Conservation (phyloP, 2,113 vertebrate species). For the Speoplatyrhinus poulsoni region DNA sequence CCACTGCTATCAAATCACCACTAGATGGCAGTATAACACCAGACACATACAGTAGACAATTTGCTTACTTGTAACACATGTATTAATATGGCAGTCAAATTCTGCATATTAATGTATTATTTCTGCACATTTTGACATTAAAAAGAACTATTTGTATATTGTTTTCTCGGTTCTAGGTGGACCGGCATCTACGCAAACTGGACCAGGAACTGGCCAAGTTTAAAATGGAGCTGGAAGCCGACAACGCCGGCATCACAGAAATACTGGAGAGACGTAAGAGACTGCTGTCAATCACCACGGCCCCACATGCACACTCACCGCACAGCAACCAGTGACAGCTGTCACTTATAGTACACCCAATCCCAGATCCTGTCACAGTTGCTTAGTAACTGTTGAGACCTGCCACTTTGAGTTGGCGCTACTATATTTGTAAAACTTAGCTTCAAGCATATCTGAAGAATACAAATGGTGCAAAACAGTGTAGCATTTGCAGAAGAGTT, state of each 20-base stretch:
- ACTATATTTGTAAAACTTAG: too few species aligned
- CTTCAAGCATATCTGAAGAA: too few species aligned
- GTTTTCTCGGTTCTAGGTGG: conserved; percentile 79
- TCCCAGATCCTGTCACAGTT: background rate
- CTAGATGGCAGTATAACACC: conserved; percentile 48
- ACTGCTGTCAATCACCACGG: background rate
- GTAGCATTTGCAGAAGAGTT: too few species aligned
- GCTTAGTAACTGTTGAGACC: background rate
- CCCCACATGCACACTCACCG: background rate
- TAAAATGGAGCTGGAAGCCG: conserved; percentile 99
- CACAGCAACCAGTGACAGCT: background rate
- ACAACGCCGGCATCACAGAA: conserved; percentile 98
- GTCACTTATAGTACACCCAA: background rate
- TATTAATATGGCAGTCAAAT: background rate
- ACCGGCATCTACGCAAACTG: conserved; percentile 94
- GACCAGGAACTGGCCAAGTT: conserved; percentile 99
- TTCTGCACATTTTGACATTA: background rate
- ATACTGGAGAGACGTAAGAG: conserved; percentile 93
- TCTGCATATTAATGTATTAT: background rate
- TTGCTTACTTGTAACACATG: background rate
- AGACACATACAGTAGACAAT: background rate
- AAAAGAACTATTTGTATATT: background rate
- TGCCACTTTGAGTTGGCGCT: too few species aligned
- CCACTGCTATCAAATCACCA: conserved; percentile 8
- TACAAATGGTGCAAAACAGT: too few species aligned